A percentile compares a stretch with the other conserved stretches of the same genome.
These are phyloP conservation scores for Liolophura sinensis DNA, from an alignment of 1,140 invertebrate genomes.

Conservation along the genomic window DNA sequence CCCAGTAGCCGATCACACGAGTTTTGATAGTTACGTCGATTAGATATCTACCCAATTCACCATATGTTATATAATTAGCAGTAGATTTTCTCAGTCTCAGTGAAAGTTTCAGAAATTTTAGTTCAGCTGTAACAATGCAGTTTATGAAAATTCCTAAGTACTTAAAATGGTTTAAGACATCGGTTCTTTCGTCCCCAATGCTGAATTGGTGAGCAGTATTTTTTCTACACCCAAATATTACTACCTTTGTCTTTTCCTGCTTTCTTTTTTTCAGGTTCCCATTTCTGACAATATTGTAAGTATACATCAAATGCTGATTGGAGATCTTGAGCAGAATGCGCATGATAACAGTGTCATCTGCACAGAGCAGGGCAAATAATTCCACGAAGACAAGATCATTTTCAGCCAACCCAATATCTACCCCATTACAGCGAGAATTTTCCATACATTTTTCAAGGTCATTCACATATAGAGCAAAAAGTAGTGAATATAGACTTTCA, in stretches of 20 bases:
- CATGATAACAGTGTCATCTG: constrained; percentile 24
- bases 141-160: constrained; percentile 13
- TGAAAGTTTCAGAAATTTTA: constrained; percentile 11
- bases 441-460: constrained; percentile 17
- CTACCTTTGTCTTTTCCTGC: constrained; percentile 22
- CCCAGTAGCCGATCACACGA: constrained; percentile 8
- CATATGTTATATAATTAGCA: constrained; percentile 12
- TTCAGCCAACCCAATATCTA: constrained; percentile 4
- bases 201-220: not conserved
- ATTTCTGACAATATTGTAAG: constrained; percentile 14
- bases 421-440: constrained; percentile 13
- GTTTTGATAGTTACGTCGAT: not conserved
- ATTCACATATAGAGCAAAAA: constrained; percentile 7
- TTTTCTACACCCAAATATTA: constrained; percentile 15
- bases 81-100: constrained; percentile 7
- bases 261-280: constrained; percentile 16
- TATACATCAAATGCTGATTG: constrained; percentile 13
- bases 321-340: constrained; percentile 4
- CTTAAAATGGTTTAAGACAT: constrained; percentile 7
- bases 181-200: not conserved
- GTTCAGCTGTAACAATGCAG: constrained; percentile 13
- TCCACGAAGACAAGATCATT: constrained; percentile 9
- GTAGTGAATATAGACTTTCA: constrained; percentile 1
- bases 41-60: constrained; percentile 6
- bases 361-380: constrained; percentile 21